Percentiles rank a stretch among this genome's conserved stretches.
phyloP scores from a whole-genome alignment of 2,113 vertebrate species.

The Lepisosteus osseus region DNA sequence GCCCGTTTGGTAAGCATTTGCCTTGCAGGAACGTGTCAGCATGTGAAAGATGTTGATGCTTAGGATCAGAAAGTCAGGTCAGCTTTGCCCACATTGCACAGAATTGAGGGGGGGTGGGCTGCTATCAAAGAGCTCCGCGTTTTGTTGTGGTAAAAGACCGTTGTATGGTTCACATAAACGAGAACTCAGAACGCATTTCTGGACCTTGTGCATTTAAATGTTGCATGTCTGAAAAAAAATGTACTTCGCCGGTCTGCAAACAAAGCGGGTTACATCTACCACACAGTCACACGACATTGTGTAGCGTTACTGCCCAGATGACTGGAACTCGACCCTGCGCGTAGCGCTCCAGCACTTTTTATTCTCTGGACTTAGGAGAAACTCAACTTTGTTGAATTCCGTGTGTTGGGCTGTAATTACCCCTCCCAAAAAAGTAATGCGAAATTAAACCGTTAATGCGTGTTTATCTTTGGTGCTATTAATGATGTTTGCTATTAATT shows the following conservation, averaged over 20 bases:
- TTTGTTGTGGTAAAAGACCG: not conserved
- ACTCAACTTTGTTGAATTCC: not conserved
- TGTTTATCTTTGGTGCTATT: too few species aligned
- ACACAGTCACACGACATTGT: not conserved
- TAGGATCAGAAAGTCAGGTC: conserved; percentile 16
- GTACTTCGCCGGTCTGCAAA: not conserved
- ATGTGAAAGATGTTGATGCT: conserved; percentile 20
- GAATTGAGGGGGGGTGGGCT: not conserved
- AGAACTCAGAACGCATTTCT: not conserved
- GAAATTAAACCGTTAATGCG: too few species aligned
- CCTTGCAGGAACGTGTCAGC: conserved; percentile 14
- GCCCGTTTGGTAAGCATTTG: conserved; percentile 74
- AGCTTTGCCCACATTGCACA: conserved; percentile 16
- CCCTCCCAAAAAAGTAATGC: too few species aligned
- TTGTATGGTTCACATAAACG: not conserved
- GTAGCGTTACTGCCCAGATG: not conserved
- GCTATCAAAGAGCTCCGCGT: not conserved
- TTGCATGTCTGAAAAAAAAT: not conserved
- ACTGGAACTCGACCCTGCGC: not conserved
- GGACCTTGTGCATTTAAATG: not conserved
- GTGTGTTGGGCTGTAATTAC: not conserved
- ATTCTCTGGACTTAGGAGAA: not conserved
- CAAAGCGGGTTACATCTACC: not conserved
- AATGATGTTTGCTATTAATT: too few species aligned
- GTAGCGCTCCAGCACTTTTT: too few species aligned